Evolutionary conservation across 1,140 invertebrate genomes (phyloP), one percentile per base, ranked within the genome.

Genomic region (Cotesia chilonis): DNA sequence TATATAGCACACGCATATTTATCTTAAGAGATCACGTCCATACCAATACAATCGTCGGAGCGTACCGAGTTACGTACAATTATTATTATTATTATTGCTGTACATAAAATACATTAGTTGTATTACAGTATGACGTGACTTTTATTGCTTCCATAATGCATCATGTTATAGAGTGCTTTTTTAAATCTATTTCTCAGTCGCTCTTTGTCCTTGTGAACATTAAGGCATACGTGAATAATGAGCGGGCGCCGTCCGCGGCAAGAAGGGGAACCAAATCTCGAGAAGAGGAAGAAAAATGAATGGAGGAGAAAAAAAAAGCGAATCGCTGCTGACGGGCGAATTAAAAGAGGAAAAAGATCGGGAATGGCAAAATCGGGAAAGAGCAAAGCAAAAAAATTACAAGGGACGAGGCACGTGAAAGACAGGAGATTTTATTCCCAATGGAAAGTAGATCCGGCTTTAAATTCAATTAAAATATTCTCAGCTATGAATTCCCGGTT

Each of bases 391-490:
- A 63, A 38, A 37, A 37, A n/a, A 37, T n/a, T 63, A 14, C 14
- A 54, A 68, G n/a, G 51, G 51, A 37, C 38, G 57, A 59, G 17
- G 57, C 9, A 36, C 28, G 73, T 47, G 57, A 10, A 68, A 67
- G 69, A 55, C 47, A 57, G 47, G 69, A 74, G 73, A 69, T 74
- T 74, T 74, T 74, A 74, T 74, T 74, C 71, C 73, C 73, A 74
- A 74, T 68, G 73, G 69, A 67, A 74, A 63, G 55, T 51, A 68
- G 55, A 71, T 65, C 73, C 65, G 64, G 69, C 73, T 74, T 74
- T 74, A 74, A 74, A 74, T 74, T 69, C 73, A 74, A 74, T 74
- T 74, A 74, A 74, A 74, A 74, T 74, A 66, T 74, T 65, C 65
- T 69, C 69, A 47, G 54, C 63, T 70, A 35, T 52, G 61, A 59